phyloP scores from a whole-genome alignment of 2,888 invertebrate genomes.

The Micoletzkya japonica region DNA sequence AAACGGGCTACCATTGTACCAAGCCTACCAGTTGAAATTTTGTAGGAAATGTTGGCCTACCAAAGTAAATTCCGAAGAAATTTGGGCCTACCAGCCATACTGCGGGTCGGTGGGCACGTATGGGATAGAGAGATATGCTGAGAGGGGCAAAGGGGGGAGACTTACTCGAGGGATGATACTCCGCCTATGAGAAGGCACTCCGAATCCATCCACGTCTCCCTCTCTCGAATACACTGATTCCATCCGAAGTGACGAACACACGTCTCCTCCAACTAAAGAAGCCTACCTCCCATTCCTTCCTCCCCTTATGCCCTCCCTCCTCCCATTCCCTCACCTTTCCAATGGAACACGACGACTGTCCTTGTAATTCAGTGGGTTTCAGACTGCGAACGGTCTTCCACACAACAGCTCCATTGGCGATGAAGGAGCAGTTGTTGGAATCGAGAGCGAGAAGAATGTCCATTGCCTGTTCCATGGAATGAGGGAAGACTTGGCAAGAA shows the following conservation, averaged over 20 bases:
- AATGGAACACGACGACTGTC: conserved; percentile 8
- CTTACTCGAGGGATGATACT: not conserved
- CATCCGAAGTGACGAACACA: conserved; percentile 14
- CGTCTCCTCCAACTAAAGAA: conserved; percentile 12
- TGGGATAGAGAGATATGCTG: no score
- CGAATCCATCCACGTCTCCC: conserved; percentile 13
- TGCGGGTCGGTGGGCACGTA: no score
- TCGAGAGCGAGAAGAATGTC: conserved; percentile 11
- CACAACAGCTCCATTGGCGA: conserved; percentile 19
- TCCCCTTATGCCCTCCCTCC: no score
- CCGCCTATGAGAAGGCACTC: not conserved
- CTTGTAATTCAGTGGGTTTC: conserved; percentile 1
- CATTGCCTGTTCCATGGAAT: conserved; percentile 15
- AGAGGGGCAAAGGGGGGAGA: not conserved
- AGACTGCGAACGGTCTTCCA: conserved; percentile 17
- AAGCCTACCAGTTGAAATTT: no score
- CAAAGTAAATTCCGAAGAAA: no score
- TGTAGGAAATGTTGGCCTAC: no score
- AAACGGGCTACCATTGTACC: no score
- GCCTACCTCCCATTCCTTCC: no score
- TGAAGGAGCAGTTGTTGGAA: conserved; percentile 14
- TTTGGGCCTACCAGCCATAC: no score
- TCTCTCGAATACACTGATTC: conserved; percentile 16
- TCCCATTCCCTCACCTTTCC: no score
- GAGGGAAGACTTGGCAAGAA: not conserved